phyloP scores from a whole-genome alignment of 2,113 vertebrate genomes.

The Numenius arquata region DNA sequence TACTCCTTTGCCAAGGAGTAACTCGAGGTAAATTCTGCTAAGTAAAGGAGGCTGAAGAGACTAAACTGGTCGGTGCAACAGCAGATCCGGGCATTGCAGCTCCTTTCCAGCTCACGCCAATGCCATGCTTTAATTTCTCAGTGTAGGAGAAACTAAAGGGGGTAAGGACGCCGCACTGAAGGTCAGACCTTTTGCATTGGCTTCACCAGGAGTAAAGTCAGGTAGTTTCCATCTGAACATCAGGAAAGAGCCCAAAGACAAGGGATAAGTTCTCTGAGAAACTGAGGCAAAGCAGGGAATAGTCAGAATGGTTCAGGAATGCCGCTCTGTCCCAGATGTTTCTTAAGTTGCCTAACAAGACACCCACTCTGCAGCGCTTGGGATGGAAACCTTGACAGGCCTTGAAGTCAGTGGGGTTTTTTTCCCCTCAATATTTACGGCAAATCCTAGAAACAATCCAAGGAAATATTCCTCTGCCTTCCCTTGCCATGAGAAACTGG shows the following conservation, averaged over 20 bases:
- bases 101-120: neutral
- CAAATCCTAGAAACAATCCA: neutral
- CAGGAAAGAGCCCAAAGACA: neutral
- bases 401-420: neutral
- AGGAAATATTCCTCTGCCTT: neutral
- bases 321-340: neutral
- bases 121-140: neutral
- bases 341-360: neutral
- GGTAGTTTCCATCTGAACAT: neutral
- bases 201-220: neutral
- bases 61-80: neutral
- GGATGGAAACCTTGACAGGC: neutral
- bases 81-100: neutral
- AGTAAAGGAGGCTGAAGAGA: neutral
- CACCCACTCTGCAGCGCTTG: neutral
- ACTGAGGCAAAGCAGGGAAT: neutral
- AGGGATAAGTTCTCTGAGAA: neutral
- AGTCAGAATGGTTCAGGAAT: neutral
- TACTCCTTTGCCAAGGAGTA: neutral
- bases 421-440: neutral
- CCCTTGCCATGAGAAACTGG: neutral
- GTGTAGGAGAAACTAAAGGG: neutral
- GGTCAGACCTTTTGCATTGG: neutral
- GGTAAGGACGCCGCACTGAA: neutral
- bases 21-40: neutral